Conservation (phyloP, 2,113 vertebrate genomes). For the Indicator maculatus region DNA sequence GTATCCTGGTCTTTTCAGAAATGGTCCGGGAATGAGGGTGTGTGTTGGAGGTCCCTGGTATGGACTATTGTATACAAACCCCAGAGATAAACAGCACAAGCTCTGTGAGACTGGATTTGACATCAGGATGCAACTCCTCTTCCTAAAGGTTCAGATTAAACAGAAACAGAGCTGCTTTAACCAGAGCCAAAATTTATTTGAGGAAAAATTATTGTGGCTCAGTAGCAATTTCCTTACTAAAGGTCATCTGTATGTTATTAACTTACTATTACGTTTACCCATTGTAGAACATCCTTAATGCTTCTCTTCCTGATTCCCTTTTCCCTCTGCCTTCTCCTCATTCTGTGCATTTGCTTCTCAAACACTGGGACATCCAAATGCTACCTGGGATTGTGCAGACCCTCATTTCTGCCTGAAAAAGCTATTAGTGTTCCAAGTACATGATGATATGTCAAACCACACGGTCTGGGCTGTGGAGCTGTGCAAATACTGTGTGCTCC, state of each 20-base stretch:
- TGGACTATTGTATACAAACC: neutral
- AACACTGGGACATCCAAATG: neutral
- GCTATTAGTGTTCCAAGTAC: slow-evolving; percentile 4
- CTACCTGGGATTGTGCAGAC: neutral
- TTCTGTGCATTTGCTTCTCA: slow-evolving; percentile 31
- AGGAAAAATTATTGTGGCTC: slow-evolving; percentile 60
- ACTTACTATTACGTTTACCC: slow-evolving; percentile 46
- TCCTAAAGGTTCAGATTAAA: slow-evolving; percentile 18
- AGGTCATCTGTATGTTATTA: slow-evolving; percentile 69
- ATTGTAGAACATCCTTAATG: slow-evolving; percentile 52
- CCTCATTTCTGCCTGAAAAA: slow-evolving; percentile 1
- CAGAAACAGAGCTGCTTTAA: slow-evolving; percentile 40
- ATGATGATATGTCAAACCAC: neutral
- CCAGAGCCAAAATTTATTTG: slow-evolving; percentile 55
- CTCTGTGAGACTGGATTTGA: neutral
- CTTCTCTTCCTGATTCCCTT: slow-evolving; percentile 56
- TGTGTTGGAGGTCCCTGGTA: neutral
- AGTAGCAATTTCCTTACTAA: slow-evolving; percentile 59
- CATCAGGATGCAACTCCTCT: neutral
- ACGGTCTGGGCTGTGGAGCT: neutral
- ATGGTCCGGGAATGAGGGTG: neutral
- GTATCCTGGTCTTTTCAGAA: neutral
- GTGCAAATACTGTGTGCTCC: neutral
- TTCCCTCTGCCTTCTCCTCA: neutral
- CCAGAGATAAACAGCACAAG: neutral